A percentile compares a stretch with the other conserved stretches of the same genome.
phyloP scores from a whole-genome alignment of 2,888 invertebrate genomes.

The Dinocampus coccinellae region DNA sequence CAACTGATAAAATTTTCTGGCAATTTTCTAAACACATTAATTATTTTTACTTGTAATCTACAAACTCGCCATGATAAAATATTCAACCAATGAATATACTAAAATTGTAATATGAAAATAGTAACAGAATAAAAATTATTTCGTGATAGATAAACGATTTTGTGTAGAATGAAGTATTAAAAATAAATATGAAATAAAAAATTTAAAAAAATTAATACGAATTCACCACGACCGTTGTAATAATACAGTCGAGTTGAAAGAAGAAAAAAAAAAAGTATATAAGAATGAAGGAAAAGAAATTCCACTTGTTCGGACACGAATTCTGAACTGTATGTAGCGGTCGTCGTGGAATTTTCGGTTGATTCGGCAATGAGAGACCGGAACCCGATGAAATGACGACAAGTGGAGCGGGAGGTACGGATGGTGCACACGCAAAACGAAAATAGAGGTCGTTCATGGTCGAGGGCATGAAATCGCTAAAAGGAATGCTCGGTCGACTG shows the following conservation, averaged over 20 bases:
- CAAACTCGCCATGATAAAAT: not conserved
- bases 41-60: not conserved
- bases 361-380: constrained; percentile 51
- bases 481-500: constrained; percentile 66
- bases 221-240: not conserved
- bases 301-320: not conserved
- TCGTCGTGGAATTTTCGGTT: constrained; percentile 50
- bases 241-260: not conserved
- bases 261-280: not conserved
- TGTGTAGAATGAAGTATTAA: not conserved
- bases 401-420: constrained; percentile 50
- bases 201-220: not conserved
- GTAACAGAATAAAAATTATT: not conserved
- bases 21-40: not conserved
- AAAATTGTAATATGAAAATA: not conserved
- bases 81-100: not conserved
- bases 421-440: constrained; percentile 36
- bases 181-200: not conserved
- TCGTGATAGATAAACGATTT: not conserved
- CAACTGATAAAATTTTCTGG: not conserved
- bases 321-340: constrained; percentile 19
- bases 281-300: constrained; percentile 5
- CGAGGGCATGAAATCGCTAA: constrained; percentile 62
- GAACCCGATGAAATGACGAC: constrained; percentile 51
- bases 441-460: constrained; percentile 46